Base-by-base conservation (phyloP, 2,797 vertebrate species). In the Lithobates sylvaticus region DNA sequence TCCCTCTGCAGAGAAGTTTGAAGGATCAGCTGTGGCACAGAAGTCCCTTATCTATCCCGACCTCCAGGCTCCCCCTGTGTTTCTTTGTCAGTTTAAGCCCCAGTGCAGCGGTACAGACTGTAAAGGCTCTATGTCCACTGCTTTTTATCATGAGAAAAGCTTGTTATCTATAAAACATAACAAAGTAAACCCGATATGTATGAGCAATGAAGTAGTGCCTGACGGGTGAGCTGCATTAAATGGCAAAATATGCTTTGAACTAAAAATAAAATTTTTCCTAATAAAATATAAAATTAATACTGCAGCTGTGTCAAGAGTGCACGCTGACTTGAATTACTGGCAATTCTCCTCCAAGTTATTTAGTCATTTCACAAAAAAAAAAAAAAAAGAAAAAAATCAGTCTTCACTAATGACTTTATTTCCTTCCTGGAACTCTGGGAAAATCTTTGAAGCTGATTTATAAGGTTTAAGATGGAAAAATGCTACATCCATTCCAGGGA, bases 381-480 rank as follows among this genome's bases (percentile, higher is more conserved):
- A 39, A 39, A 54, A 81, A 50, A 74, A 74, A 36, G 2, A 29
- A 39, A 39, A 39, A 39, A 54, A 81, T 77, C 79, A 61, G 34
- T 47, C 69, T 83, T 87, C n/a, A 61, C 69, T 83, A 87, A 87
- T 87, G 76, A 80, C 81, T 84, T 83, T 74, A 73, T 79, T 87
- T 87, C 86, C 86, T 87, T 87, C 86, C 86, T 87, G 86, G n/a
- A 84, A 69, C 81, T 87, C 76, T 87, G 86, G 86, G 86, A 87
- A 87, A 87, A 87, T 84, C 86, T 87, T 87, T 87, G 81, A 87
- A 84, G 86, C 81, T 84, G 81, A 87, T 87, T 87, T 87, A 87
- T 87, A 87, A 87, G 76, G 61, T 87, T 87, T 87, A 87, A 78
- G 71, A 83, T 87, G 85, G 85, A 87, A 87, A 69, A 84, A 87